Base-by-base conservation (phyloP, 2,888 invertebrate species). In the Dendrolimus houi region DNA sequence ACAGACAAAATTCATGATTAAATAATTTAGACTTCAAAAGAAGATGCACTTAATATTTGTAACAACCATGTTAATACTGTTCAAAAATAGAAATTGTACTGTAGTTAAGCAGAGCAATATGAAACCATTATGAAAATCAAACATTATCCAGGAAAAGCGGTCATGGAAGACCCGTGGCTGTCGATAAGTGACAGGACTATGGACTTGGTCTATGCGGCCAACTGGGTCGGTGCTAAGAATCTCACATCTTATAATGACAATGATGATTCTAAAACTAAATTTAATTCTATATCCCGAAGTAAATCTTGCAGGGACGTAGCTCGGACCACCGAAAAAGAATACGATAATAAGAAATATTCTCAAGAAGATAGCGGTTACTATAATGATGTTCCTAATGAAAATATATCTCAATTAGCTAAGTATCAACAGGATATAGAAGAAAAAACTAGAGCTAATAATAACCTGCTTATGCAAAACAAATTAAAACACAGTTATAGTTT, bases 141-240 rank as follows among this genome's bases (percentile, higher is more conserved):
- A 80, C 94, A 95, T 72, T 95, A 96, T 82, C 96, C 96, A 54
- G 96, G 96, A 65, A 95, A 95, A 85, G 96, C 94, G 64, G 95
- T 96, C 74, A 92, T 95, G 92, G 96, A 95, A 79, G 94, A 94
- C 81, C 92, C 92, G 65, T 93, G 94, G 77, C 93, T 94, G 73
- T 93, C 93, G 64, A 92, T 93, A 54, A 92, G 92, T 67, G 93
- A 93, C 66, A 92, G 92, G 70, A 93, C 93, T 62, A 94, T 95
- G 95, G 94, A 94, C 69, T 92, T 95, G 56, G 92, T 95, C 55
- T 96, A 96, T 80, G 96, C 96, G 70, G 96, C 96, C 47, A 96
- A 96, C 77, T 96, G 96, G 96, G 92, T 94, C 62, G 95, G 95
- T 72, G 93, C 95, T n/a, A 86, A 89, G 62, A 92, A 92, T 74